These are phyloP conservation scores for Ceratoteleas bidentatus DNA, from an alignment of 1,140 invertebrate species.

Conservation along the genomic window DNA sequence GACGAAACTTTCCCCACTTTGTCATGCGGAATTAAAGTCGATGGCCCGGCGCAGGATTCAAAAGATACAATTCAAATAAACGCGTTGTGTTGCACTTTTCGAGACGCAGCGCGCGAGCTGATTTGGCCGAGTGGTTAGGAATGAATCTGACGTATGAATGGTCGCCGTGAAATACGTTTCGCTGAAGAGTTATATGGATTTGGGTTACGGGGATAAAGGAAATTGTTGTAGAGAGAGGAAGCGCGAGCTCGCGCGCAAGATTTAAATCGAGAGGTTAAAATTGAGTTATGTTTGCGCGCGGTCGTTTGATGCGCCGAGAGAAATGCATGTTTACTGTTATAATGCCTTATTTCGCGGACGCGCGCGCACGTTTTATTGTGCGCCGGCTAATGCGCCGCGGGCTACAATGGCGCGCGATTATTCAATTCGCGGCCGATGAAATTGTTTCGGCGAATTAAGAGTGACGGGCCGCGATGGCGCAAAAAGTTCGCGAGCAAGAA, in stretches of 20 bases:
- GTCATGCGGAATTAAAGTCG: constrained; percentile 64
- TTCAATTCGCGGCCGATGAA: constrained; percentile 17
- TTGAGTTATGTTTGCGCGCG: constrained; percentile 47
- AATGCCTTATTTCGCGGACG: constrained; percentile 25
- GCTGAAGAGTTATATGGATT: constrained; percentile 50
- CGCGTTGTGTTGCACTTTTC: constrained; percentile 38
- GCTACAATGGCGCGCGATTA: constrained; percentile 14
- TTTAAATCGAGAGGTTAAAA: constrained; percentile 59
- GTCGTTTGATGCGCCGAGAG: constrained; percentile 39
- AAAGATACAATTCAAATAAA: constrained; percentile 58
- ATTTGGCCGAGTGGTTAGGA: constrained; percentile 52
- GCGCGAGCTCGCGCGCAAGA: constrained; percentile 32
- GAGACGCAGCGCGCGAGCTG: constrained; percentile 20
- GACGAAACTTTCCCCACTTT: constrained; percentile 65
- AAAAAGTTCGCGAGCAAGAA: no score
- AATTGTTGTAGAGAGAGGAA: constrained; percentile 50
- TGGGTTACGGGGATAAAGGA: constrained; percentile 58
- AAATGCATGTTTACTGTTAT: constrained; percentile 52
- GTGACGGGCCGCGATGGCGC: no score
- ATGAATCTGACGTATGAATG: constrained; percentile 65
- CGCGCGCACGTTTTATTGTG: constrained; percentile 25
- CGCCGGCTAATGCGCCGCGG: constrained; percentile 1
- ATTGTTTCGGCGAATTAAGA: background rate
- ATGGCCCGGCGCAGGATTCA: constrained; percentile 42
- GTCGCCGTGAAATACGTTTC: constrained; percentile 51